Evolutionary conservation across 2,113 vertebrate genomes (phyloP).

Genomic region (Trachemys scripta): DNA sequence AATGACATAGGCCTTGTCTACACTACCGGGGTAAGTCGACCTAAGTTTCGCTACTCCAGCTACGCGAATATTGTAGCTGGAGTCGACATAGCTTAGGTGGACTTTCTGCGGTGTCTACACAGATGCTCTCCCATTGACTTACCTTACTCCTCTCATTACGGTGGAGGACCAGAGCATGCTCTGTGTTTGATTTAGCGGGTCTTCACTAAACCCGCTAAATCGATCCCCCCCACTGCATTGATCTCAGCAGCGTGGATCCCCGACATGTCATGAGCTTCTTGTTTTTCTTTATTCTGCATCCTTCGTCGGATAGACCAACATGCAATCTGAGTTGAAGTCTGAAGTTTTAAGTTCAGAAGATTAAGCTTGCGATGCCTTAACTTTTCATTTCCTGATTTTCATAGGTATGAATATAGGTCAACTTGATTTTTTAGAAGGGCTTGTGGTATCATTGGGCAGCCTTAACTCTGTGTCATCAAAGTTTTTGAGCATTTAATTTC

Average conservation of each 20-base stretch:
- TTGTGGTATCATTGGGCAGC: neutral
- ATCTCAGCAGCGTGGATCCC: no score
- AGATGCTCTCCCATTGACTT: no score
- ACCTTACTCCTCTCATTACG: no score
- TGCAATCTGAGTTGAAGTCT: neutral
- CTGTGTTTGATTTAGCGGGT: no score
- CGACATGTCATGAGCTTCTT: neutral
- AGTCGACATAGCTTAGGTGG: no score
- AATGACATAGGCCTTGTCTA: neutral
- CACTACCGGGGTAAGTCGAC: no score
- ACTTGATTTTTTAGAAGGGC: neutral
- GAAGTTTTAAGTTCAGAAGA: neutral
- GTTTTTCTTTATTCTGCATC: neutral
- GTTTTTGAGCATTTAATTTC: neutral
- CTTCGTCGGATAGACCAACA: neutral
- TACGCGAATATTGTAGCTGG: no score
- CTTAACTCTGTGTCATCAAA: neutral
- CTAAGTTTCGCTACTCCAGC: no score
- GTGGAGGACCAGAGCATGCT: no score
- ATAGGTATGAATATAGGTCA: neutral
- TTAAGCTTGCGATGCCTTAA: neutral
- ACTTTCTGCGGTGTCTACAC: no score
- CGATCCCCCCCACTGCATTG: no score
- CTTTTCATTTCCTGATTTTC: neutral
- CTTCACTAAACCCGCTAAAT: no score